Percentiles rank a stretch among this genome's conserved stretches.
phyloP scores from a whole-genome alignment of 2,113 vertebrate genomes.

The Chamaea fasciata region DNA sequence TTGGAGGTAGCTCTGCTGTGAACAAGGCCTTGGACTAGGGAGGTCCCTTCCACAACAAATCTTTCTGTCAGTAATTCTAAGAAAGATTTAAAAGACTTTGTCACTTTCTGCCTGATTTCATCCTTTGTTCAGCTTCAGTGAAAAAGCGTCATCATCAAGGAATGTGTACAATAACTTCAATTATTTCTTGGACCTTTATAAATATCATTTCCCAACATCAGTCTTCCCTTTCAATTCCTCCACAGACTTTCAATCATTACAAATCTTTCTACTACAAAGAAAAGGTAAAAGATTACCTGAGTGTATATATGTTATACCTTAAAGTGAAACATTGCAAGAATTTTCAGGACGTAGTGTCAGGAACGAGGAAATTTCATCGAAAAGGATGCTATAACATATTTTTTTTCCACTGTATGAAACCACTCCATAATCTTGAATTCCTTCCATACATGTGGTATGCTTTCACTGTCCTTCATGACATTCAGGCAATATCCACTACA shows the following conservation, averaged over 20 bases:
- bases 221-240: neutral
- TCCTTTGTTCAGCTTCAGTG: neutral
- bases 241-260: neutral
- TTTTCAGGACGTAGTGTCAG: neutral
- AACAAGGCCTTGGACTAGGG: neutral
- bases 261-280: neutral
- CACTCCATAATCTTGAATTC: neutral
- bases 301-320: neutral
- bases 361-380: neutral
- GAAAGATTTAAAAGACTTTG: neutral
- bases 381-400: neutral
- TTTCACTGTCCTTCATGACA: accelerated
- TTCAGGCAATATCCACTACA: no score
- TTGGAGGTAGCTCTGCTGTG: neutral
- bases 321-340: neutral
- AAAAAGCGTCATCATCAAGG: neutral
- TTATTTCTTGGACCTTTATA: neutral
- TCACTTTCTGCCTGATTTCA: neutral
- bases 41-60: neutral
- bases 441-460: accelerated
- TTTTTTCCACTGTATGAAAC: neutral
- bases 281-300: neutral
- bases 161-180: neutral
- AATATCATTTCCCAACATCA: neutral
- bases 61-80: neutral